Conservation (phyloP, 2,888 invertebrate species). For the Tinea semifulvella region DNA sequence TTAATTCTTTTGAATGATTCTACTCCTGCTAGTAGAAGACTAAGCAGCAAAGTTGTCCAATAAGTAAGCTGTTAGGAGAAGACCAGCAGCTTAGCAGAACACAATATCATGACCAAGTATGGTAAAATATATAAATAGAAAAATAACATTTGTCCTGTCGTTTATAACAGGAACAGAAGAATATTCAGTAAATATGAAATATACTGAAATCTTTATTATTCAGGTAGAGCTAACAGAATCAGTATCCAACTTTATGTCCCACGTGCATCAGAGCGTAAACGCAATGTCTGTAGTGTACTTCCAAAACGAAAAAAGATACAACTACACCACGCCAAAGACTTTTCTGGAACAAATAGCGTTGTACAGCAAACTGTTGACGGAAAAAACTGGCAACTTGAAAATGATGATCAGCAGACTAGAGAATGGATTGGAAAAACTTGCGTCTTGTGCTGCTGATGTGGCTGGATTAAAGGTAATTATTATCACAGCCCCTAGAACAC, state of each 20-base stretch:
- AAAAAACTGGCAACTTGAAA: conserved; percentile 73
- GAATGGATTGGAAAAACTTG: conserved; percentile 88
- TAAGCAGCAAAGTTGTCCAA: no score
- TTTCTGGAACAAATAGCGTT: conserved; percentile 92
- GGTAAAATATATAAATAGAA: no score
- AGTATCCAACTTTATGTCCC: conserved; percentile 89
- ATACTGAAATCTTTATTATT: no score
- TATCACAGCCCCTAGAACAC: no score
- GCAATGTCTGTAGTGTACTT: conserved; percentile 83
- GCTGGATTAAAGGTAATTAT: conserved; percentile 79
- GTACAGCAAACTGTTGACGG: conserved; percentile 75
- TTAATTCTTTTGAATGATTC: no score
- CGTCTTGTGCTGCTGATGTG: conserved; percentile 85
- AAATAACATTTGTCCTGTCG: no score
- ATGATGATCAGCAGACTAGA: conserved; percentile 82
- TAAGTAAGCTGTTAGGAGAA: no score
- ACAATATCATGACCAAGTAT: no score
- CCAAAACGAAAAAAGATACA: conserved; percentile 87
- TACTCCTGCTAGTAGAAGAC: no score
- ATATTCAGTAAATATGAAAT: no score
- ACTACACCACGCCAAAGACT: conserved; percentile 96
- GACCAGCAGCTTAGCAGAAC: no score
- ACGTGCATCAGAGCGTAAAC: conserved; percentile 88
- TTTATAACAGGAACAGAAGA: no score
- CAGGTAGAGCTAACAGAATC: conserved; percentile 67